A percentile compares a stretch with the other conserved stretches of the same genome.
phyloP scores from a whole-genome alignment of 1,140 invertebrate species.

The Ooceraea biroi region DNA sequence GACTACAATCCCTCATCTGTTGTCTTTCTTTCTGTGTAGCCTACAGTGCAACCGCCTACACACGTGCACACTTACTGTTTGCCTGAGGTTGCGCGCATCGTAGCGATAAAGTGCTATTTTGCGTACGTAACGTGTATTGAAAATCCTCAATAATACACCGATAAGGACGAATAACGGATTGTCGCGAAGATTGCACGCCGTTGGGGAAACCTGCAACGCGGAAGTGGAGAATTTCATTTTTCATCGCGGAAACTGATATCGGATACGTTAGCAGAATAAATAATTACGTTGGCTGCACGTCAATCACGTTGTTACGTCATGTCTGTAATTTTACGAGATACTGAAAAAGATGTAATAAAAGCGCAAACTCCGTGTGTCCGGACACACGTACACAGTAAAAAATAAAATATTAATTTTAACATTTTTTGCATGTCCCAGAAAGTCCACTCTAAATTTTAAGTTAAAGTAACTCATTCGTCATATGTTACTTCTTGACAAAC shows the following conservation, averaged over 20 bases:
- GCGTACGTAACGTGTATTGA: background rate
- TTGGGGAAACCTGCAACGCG: background rate
- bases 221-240: background rate
- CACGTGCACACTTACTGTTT: too few relatives aligned
- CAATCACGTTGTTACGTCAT: background rate
- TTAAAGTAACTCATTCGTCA: too few relatives aligned
- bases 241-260: too few relatives aligned
- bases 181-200: too few relatives aligned
- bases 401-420: too few relatives aligned
- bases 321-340: background rate
- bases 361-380: background rate
- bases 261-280: background rate
- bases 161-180: too few relatives aligned
- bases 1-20: slow-evolving; percentile 66
- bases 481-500: too few relatives aligned
- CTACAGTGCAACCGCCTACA: background rate
- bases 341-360: slow-evolving; percentile 15
- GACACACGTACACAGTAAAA: too few relatives aligned
- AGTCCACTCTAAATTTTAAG: too few relatives aligned
- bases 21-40: slow-evolving; percentile 27
- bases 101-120: background rate
- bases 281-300: background rate
- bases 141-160: too few relatives aligned
- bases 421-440: too few relatives aligned
- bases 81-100: background rate